Conservation (phyloP, 2,113 vertebrate genomes). For the Helogale parvula region DNA sequence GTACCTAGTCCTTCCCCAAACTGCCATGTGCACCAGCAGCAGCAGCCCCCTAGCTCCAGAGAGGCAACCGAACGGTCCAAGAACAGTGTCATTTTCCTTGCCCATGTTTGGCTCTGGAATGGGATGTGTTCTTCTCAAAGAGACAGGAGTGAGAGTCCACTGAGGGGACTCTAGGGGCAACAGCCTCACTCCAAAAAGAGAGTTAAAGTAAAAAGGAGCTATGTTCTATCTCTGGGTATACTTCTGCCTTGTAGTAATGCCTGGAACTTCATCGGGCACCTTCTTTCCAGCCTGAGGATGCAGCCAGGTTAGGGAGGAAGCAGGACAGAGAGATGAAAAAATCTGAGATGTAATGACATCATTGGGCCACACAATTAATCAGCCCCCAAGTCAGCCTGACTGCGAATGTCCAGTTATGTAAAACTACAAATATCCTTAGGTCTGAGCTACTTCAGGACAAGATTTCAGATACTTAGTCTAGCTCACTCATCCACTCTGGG, state of each 20-base stretch:
- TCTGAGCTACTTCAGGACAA: background rate
- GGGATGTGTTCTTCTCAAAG: background rate
- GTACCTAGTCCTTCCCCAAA: background rate
- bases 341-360: background rate
- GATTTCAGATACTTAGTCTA: background rate
- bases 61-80: background rate
- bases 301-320: background rate
- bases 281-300: background rate
- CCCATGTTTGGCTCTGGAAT: background rate
- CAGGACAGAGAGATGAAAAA: background rate
- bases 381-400: background rate
- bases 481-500: background rate
- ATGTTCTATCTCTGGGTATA: background rate
- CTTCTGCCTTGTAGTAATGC: background rate
- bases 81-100: background rate
- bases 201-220: background rate
- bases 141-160: background rate
- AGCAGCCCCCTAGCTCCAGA: background rate
- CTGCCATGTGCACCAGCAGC: background rate
- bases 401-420: background rate
- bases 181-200: background rate
- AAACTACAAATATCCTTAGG: background rate
- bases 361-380: background rate
- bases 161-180: background rate
- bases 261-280: background rate